phyloP scores from a whole-genome alignment of 2,797 vertebrate species.

The Gobionotothen gibberifrons region DNA sequence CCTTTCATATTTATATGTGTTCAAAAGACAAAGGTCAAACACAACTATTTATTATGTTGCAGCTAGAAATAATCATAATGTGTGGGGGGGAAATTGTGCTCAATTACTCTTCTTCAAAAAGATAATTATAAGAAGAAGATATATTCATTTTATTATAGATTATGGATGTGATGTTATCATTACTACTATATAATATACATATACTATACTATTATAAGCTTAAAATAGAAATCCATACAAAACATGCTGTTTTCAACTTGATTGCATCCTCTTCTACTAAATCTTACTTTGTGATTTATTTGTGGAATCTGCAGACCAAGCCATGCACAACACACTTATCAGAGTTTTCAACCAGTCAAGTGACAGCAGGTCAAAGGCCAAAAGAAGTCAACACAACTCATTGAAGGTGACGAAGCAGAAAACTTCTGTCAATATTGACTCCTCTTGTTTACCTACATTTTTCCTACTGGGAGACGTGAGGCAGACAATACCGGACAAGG shows the following conservation, averaged over 20 bases:
- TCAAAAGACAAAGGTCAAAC: slow-evolving; percentile 61
- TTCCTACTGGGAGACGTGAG: slow-evolving; percentile 52
- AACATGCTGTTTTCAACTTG: background rate
- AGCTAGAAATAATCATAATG: slow-evolving; percentile 13
- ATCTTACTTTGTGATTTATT: background rate
- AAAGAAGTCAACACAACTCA: slow-evolving; percentile 57
- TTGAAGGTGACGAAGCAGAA: slow-evolving; percentile 52
- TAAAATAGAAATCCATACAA: background rate
- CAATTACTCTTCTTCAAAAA: slow-evolving; percentile 14
- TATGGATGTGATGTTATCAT: background rate
- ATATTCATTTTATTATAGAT: background rate
- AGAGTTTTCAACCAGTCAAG: slow-evolving; percentile 31
- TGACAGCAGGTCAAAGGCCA: slow-evolving; percentile 63
- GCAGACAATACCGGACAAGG: slow-evolving; percentile 42
- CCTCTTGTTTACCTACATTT: slow-evolving; percentile 62
- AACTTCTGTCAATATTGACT: slow-evolving; percentile 75
- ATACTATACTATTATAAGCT: background rate
- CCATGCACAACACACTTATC: slow-evolving; percentile 16
- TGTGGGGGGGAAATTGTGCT: background rate
- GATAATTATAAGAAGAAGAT: background rate
- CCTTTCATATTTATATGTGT: slow-evolving; percentile 57
- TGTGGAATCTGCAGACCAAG: slow-evolving; percentile 1
- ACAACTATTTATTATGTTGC: slow-evolving; percentile 30
- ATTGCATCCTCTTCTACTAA: background rate
- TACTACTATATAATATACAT: no score